Evolutionary conservation across 2,888 invertebrate species (phyloP).

Genomic region (Crepidodera aurea): DNA sequence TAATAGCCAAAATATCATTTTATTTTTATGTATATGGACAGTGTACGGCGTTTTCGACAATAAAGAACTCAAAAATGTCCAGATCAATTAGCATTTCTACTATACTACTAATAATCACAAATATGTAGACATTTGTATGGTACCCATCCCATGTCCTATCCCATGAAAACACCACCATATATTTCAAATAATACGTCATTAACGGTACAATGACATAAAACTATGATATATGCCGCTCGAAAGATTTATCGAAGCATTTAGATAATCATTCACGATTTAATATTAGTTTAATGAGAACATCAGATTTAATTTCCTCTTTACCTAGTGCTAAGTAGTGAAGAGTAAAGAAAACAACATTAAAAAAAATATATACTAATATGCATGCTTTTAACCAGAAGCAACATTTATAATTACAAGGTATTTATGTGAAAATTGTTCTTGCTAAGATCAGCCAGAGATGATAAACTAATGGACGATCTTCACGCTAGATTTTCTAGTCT

Average conservation of each 20-base stretch:
- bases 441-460: background rate
- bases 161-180: background rate
- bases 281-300: slow-evolving; percentile 8
- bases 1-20: too few relatives aligned
- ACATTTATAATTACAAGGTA: background rate
- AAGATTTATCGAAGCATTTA: background rate
- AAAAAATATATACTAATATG: background rate
- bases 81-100: too few relatives aligned
- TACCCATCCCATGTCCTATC: background rate
- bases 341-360: background rate
- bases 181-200: slow-evolving; percentile 2
- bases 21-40: too few relatives aligned
- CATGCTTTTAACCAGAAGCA: background rate
- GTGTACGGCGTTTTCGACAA: too few relatives aligned
- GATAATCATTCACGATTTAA: slow-evolving; percentile 3
- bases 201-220: slow-evolving; percentile 1
- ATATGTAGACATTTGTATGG: too few relatives aligned
- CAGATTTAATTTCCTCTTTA: slow-evolving; percentile 1
- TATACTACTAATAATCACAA: too few relatives aligned
- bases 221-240: slow-evolving; percentile 3
- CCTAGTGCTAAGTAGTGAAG: background rate
- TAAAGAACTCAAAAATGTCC: too few relatives aligned
- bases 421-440: background rate
- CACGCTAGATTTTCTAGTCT: too few relatives aligned
- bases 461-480: background rate